Percentiles rank a stretch among this genome's conserved stretches.
Conservation (phyloP, 2,113 vertebrate species). For the Capricornis sumatraensis region DNA sequence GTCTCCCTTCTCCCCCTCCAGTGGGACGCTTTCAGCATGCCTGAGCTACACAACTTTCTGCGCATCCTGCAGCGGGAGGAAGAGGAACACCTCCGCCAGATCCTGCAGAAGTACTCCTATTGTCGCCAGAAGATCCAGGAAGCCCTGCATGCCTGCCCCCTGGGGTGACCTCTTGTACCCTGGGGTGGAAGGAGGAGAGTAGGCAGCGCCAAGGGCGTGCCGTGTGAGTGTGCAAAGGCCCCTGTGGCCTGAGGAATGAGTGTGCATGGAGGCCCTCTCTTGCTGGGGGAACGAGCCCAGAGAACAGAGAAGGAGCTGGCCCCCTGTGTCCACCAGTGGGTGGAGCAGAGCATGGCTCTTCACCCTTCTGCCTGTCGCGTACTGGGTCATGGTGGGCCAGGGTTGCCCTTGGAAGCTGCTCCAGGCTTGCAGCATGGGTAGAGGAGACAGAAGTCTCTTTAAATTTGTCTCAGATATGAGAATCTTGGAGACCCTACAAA, state of each 20-base stretch:
- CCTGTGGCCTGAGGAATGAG: constrained; percentile 63
- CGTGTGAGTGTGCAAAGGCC: constrained; percentile 70
- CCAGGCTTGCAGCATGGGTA: constrained; percentile 18
- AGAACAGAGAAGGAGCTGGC: constrained; percentile 28
- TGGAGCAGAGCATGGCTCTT: background rate
- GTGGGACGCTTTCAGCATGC: constrained; percentile 96
- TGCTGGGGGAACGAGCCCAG: background rate
- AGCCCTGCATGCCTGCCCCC: constrained; percentile 83
- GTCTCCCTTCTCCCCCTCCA: constrained; percentile 66
- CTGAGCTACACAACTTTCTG: constrained; percentile 93
- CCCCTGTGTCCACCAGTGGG: constrained; percentile 14
- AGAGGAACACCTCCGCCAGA: constrained; percentile 91
- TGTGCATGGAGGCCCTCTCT: constrained; percentile 55
- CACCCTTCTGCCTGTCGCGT: background rate
- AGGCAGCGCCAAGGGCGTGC: constrained; percentile 60
- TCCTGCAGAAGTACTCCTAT: constrained; percentile 87
- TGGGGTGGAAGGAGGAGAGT: constrained; percentile 33
- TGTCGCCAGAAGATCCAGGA: constrained; percentile 91
- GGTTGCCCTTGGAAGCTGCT: constrained; percentile 19
- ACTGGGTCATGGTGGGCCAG: background rate
- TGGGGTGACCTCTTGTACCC: constrained; percentile 82
- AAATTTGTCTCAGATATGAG: background rate
- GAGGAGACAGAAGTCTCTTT: constrained; percentile 24
- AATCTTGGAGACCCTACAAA: constrained; percentile 2
- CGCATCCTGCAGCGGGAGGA: constrained; percentile 94